phyloP scores from a whole-genome alignment of 2,113 vertebrate species.

The Polypterus senegalus region DNA sequence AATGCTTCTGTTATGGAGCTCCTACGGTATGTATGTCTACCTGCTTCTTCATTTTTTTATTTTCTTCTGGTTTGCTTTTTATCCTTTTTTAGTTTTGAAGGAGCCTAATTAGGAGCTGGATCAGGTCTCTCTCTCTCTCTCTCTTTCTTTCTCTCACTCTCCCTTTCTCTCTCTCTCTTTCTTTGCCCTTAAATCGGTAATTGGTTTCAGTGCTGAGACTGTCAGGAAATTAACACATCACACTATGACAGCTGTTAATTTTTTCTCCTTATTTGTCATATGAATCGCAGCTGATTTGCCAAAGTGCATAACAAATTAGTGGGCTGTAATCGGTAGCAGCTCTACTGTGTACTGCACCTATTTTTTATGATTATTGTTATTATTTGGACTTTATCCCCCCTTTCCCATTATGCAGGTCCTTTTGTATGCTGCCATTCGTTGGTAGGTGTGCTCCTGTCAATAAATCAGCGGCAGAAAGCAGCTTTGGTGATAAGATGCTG shows the following conservation, averaged over 20 bases:
- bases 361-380: slow-evolving; percentile 25
- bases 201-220: slow-evolving; percentile 94
- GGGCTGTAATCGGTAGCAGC: slow-evolving; percentile 83
- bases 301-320: slow-evolving; percentile 93
- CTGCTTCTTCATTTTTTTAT: slow-evolving; percentile 50
- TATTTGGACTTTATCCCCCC: slow-evolving; percentile 12
- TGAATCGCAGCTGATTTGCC: slow-evolving; percentile 92
- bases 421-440: slow-evolving; percentile 33
- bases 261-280: slow-evolving; percentile 86
- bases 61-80: slow-evolving; percentile 76
- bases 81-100: slow-evolving; percentile 88
- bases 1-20: slow-evolving; percentile 44
- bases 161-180: slow-evolving; percentile 64
- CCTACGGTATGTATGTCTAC: slow-evolving; percentile 41
- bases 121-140: slow-evolving; percentile 81
- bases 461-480: slow-evolving; percentile 68
- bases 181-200: slow-evolving; percentile 99
- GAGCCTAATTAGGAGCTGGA: slow-evolving; percentile 95
- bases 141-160: slow-evolving; percentile 57
- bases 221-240: slow-evolving; percentile 99
- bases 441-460: slow-evolving; percentile 65
- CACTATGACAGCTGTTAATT: slow-evolving; percentile 97
- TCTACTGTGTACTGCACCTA: slow-evolving; percentile 53
- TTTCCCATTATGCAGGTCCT: slow-evolving; percentile 40
- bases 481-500: slow-evolving; percentile 1